A percentile compares a stretch with the other conserved stretches of the same genome.
Evolutionary conservation across 2,113 vertebrate species (phyloP).

Genomic region (Podilymbus podiceps): DNA sequence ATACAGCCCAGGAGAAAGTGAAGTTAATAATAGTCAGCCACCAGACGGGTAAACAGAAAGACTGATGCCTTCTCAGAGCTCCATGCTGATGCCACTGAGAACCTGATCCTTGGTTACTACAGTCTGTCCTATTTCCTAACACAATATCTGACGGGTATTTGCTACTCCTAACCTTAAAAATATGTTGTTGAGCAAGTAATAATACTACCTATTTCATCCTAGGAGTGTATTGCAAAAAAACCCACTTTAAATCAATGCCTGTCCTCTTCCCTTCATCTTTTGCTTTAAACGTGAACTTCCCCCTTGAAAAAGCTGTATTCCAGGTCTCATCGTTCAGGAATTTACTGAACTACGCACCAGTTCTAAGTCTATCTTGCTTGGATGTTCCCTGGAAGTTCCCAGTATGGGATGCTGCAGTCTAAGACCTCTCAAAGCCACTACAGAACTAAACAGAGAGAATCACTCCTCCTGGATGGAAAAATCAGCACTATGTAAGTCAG

Average conservation of each 20-base stretch:
- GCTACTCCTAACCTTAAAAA: background rate
- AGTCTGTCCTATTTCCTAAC: background rate
- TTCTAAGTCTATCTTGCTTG: background rate
- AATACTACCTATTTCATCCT: background rate
- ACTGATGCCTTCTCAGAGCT: background rate
- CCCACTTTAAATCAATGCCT: background rate
- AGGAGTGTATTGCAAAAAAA: background rate
- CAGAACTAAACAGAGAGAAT: background rate
- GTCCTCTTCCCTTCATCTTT: background rate
- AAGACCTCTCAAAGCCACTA: background rate
- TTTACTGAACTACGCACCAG: background rate
- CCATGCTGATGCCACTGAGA: background rate
- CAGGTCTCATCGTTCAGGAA: background rate
- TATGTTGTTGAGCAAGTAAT: background rate
- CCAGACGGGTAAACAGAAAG: too few species aligned
- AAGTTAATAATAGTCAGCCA: too few species aligned
- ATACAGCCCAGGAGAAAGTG: background rate
- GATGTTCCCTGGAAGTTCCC: background rate
- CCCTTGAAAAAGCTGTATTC: background rate
- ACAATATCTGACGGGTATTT: background rate
- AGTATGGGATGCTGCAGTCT: background rate
- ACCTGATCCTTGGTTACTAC: background rate
- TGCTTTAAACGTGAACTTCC: background rate
- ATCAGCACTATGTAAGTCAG: background rate
- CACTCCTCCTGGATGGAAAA: background rate